Conservation (phyloP, 2,888 invertebrate genomes). For the Leptopilina drosophilae region DNA sequence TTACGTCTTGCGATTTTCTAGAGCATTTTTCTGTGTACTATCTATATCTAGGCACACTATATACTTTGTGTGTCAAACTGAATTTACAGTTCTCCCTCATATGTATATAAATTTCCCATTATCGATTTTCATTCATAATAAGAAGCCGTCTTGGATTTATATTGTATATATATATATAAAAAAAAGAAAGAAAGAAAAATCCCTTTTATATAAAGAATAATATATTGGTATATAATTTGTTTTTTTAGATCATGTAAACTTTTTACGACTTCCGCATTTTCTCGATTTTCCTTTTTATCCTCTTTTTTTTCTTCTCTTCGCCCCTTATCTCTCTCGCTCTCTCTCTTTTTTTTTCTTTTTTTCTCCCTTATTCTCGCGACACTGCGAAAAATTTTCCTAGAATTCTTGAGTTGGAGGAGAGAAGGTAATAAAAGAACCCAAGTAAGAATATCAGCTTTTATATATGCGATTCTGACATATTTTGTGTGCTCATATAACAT, state of each 20-base stretch:
- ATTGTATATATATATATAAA: neutral
- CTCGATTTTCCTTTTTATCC: neutral
- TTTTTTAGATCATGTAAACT: neutral
- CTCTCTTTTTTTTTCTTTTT: too few relatives aligned
- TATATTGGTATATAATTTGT: constrained; percentile 14
- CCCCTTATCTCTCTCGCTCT: too few relatives aligned
- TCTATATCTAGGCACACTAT: neutral
- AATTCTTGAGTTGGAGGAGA: neutral
- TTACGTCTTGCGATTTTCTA: constrained; percentile 6
- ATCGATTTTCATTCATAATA: constrained; percentile 6
- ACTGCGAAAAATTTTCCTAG: neutral
- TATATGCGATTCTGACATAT: neutral
- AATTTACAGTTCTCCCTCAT: constrained; percentile 7
- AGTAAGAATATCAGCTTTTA: constrained; percentile 20
- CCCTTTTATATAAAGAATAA: neutral
- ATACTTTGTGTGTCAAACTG: constrained; percentile 9
- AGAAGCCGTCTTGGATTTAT: neutral
- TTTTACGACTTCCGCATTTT: constrained; percentile 35
- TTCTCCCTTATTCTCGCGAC: neutral
- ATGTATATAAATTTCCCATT: neutral
- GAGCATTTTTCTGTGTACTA: constrained; percentile 15
- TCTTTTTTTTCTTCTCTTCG: neutral
- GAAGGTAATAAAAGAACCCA: constrained; percentile 33
- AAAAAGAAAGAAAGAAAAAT: neutral
- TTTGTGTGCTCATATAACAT: neutral